Percentiles rank a stretch among this genome's conserved stretches.
Evolutionary conservation across 1,140 invertebrate species (phyloP).

Genomic region (Trichoplusia ni): DNA sequence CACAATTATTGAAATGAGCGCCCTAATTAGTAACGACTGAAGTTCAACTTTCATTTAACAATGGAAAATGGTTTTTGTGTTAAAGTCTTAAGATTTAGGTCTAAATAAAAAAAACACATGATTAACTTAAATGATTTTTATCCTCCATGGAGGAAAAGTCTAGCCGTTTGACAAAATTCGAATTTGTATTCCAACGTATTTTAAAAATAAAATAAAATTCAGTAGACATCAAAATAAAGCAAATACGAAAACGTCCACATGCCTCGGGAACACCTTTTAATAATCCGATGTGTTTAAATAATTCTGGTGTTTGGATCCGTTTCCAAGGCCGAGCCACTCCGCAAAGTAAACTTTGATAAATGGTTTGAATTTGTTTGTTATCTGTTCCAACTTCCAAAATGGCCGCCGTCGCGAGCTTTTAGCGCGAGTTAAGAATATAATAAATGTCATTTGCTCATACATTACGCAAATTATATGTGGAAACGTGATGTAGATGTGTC

Average conservation of each 20-base stretch:
- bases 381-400: conserved; percentile 28
- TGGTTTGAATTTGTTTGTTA: conserved; percentile 54
- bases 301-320: conserved; percentile 6
- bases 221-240: no score
- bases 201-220: neutral
- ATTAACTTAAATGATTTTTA: no score
- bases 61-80: no score
- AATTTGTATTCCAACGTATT: neutral
- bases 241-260: no score
- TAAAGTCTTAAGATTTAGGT: no score
- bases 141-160: no score
- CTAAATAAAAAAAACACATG: no score
- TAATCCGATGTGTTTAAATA: neutral
- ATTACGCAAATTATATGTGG: neutral
- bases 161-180: neutral
- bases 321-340: conserved; percentile 54
- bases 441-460: conserved; percentile 8
- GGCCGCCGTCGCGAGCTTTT: conserved; percentile 20
- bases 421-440: conserved; percentile 17
- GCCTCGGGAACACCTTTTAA: no score
- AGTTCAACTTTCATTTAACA: no score
- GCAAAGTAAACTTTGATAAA: conserved; percentile 56
- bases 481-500: neutral
- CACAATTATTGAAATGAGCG: no score
- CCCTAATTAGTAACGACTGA: no score